phyloP scores from a whole-genome alignment of 2,113 vertebrate species.

The Tetrax tetrax region DNA sequence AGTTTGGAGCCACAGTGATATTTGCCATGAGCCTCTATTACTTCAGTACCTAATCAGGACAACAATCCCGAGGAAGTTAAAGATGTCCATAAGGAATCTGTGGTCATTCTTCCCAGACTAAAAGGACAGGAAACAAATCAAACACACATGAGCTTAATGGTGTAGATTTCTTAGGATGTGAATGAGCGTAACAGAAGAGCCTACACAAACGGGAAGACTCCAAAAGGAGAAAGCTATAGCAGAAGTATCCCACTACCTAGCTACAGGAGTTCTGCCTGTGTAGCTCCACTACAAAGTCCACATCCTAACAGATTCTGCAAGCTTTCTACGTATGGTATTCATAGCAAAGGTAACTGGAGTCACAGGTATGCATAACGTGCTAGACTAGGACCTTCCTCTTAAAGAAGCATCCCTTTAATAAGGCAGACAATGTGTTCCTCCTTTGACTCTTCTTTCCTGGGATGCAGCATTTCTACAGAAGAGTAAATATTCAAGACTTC shows the following conservation, averaged over 20 bases:
- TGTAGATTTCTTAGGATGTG: background rate
- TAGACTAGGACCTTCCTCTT: background rate
- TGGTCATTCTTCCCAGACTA: background rate
- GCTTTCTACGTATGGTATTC: background rate
- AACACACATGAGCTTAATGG: background rate
- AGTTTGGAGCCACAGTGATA: background rate
- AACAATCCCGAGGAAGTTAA: background rate
- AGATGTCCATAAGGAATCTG: background rate
- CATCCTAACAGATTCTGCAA: background rate
- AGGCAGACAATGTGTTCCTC: background rate
- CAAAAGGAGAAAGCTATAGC: background rate
- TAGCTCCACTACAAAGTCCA: background rate
- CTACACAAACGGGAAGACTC: background rate
- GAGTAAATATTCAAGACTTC: background rate
- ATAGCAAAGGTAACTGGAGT: background rate
- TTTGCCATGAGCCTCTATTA: background rate
- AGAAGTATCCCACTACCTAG: background rate
- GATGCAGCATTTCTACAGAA: background rate
- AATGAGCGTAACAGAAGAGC: background rate
- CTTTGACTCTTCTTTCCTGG: background rate
- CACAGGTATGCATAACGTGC: rapidly evolving
- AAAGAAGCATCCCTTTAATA: background rate
- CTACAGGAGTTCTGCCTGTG: background rate
- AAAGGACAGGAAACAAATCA: background rate
- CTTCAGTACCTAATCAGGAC: background rate